A percentile compares a stretch with the other conserved stretches of the same genome.
Evolutionary conservation across 2,113 vertebrate genomes (phyloP).

Genomic region (Rhinopomastus cyanomelas): DNA sequence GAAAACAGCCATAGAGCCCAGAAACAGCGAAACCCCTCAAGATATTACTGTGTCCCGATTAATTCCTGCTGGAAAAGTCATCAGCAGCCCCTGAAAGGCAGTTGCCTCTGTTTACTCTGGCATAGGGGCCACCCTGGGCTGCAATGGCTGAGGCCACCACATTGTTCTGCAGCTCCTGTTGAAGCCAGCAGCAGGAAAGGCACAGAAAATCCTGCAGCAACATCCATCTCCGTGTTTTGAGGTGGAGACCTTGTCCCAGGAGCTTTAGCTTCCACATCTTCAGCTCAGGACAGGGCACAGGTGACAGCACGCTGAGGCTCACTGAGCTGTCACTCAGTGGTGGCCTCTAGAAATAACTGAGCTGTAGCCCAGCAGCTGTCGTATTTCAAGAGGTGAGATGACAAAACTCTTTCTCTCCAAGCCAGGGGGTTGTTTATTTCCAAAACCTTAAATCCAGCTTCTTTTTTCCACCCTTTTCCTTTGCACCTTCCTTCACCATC

Average conservation of each 20-base stretch:
- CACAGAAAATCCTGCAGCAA: neutral
- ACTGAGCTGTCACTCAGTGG: neutral
- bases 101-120: neutral
- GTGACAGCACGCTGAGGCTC: neutral
- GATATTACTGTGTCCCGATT: neutral
- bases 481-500: neutral
- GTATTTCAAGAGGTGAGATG: neutral
- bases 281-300: accelerated
- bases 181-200: neutral
- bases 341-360: neutral
- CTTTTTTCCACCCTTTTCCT: too few relatives aligned
- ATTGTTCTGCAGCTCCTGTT: accelerated
- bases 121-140: neutral
- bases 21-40: neutral
- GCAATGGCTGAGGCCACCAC: neutral
- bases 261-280: neutral
- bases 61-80: neutral
- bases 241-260: accelerated
- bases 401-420: neutral
- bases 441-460: neutral
- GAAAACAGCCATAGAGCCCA: neutral
- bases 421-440: neutral
- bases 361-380: neutral
- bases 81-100: neutral
- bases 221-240: accelerated